Base-by-base conservation (phyloP, 2,797 vertebrate genomes). In the Champsocephalus esox region DNA sequence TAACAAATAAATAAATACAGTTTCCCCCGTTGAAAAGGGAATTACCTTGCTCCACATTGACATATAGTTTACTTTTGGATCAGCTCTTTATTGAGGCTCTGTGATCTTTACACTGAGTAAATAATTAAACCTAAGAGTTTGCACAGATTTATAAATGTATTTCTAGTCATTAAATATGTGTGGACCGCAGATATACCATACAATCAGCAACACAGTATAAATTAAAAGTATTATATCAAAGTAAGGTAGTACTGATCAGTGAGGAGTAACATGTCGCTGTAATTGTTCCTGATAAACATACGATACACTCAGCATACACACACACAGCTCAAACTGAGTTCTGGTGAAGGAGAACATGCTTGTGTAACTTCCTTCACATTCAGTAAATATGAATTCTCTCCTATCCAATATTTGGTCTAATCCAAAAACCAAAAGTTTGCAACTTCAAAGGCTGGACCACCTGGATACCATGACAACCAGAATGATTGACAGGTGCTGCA, bases 401-500 rank as follows among this genome's bases (percentile, higher is more conserved):
- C 9, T 38, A 8, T 5, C 63, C 14, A 21, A 34, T 58, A 34
- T 65, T 61, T 52, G 4, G 10, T 28, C 12, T 17, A 14, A 24
- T 11, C 5, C 16, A 16, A 50, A 69, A 62, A 28, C 44, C 50
- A 70, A 45, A 10, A 21, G 3, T 70, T n/a, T 66, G 48, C 2
- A 9, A 48, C 63, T 65, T 80, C 73, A 80, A 67, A 77, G 65
- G 24, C 56, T 0, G 14, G 38, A 54, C 60, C 68, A 77, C 65
- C 67, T 61, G 67, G 70, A 73, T 32, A 56, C 66, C 19, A 49
- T 70, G 61, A 59, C 49, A 70, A 73, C 71, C 21, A 16, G 3
- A 48, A 2, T 78, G 67, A 82, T 41, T 82, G 79, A 70, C 76
- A 78, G 66, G 13, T 46, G 60, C 41, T 13, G 3, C 38, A 24